Conservation (phyloP, 1,140 invertebrate species). For the Tetramorium alpestre region DNA sequence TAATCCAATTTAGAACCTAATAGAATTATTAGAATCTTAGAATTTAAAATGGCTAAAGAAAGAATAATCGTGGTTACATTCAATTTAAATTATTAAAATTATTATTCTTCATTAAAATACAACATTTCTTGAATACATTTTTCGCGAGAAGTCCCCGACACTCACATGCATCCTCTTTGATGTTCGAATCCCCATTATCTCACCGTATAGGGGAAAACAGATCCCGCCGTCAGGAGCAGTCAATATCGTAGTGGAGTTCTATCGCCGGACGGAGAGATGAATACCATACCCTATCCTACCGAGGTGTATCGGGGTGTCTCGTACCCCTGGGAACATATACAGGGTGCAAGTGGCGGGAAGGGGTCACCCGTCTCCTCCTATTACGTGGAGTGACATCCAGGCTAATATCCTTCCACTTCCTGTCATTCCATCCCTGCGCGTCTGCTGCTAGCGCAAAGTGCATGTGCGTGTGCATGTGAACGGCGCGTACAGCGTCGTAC, state of each 20-base stretch:
- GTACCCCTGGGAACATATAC: slow-evolving; percentile 64
- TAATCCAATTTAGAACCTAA: neutral
- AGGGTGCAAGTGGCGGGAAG: slow-evolving; percentile 45
- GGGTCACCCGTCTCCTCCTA: slow-evolving; percentile 70
- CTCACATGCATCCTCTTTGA: slow-evolving; percentile 5
- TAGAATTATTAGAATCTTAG: too few species aligned
- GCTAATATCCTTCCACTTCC: slow-evolving; percentile 83
- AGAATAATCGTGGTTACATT: neutral
- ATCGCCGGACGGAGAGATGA: slow-evolving; percentile 45
- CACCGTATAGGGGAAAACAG: slow-evolving; percentile 51
- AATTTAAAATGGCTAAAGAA: neutral
- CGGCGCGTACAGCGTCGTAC: neutral
- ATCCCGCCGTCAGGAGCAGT: slow-evolving; percentile 49
- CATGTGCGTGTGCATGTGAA: slow-evolving; percentile 24
- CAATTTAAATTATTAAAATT: neutral
- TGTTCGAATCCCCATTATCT: slow-evolving; percentile 44
- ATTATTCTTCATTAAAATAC: neutral
- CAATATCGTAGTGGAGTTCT: slow-evolving; percentile 65
- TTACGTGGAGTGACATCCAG: slow-evolving; percentile 78
- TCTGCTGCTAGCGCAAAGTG: slow-evolving; percentile 49
- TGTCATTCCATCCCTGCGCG: slow-evolving; percentile 75
- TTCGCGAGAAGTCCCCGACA: neutral
- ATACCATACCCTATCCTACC: slow-evolving; percentile 65
- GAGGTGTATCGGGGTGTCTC: slow-evolving; percentile 62
- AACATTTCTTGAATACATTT: neutral